These are phyloP conservation scores for Chelon auratus DNA, from an alignment of 2,797 vertebrate genomes.

Conservation along the genomic window DNA sequence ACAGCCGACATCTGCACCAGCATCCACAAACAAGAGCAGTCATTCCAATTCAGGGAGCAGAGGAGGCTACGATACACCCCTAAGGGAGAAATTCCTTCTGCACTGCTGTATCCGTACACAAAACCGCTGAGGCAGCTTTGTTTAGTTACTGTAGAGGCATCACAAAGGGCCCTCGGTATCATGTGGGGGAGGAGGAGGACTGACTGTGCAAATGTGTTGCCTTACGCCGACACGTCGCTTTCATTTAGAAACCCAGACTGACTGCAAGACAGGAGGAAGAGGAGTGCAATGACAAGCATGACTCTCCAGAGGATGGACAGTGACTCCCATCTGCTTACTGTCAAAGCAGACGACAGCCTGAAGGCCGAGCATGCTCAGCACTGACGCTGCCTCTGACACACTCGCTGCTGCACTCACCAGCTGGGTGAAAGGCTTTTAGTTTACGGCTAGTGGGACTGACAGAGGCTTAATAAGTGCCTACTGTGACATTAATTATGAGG, in stretches of 20 bases:
- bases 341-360: conserved; percentile 52
- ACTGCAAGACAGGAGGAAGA: conserved; percentile 34
- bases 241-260: conserved; percentile 40
- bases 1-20: conserved; percentile 16
- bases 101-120: conserved; percentile 41
- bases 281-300: conserved; percentile 9
- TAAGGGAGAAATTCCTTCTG: conserved; percentile 50
- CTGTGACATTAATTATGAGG: conserved; percentile 26
- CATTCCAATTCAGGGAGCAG: conserved; percentile 30
- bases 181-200: conserved; percentile 8
- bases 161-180: conserved; percentile 49
- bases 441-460: conserved; percentile 9
- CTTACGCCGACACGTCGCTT: conserved; percentile 46
- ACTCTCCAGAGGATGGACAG: conserved; percentile 46
- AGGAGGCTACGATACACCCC: conserved; percentile 33
- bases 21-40: conserved; percentile 31
- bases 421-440: conserved; percentile 27
- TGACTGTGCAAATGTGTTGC: conserved; percentile 44
- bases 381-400: conserved; percentile 26
- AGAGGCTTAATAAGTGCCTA: background rate
- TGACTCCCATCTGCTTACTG: conserved; percentile 63
- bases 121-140: conserved; percentile 68
- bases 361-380: conserved; percentile 25
- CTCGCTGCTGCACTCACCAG: conserved; percentile 19
- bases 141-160: conserved; percentile 64